Base-by-base conservation (phyloP, 2,113 vertebrate genomes). In the Condylura cristata region DNA sequence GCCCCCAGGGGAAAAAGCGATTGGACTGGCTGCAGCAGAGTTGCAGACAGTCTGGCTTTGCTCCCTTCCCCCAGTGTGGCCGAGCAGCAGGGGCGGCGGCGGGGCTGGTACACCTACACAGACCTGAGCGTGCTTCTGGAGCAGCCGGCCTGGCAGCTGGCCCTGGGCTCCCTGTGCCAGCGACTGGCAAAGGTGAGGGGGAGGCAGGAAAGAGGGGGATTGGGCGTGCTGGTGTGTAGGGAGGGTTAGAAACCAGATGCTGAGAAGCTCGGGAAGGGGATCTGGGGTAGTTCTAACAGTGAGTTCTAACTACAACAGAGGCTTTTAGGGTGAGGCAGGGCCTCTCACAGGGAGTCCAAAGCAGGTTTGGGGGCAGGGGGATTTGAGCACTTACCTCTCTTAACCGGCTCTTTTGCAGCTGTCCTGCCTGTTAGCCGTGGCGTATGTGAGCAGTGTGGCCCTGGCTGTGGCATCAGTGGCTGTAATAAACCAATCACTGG, bases 61-160 rank as follows among this genome's bases (percentile, higher is more conserved):
- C n/a, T 78, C 53, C 2, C 16, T 68, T 18, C 18, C 41, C 37
- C 12, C 97, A 99, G 99, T 20, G 99, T 99, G 93, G 99, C 99
- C 1, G 98, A 99, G 97, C 99, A 98, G 84, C 99, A 99, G 98
- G 99, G 99, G 4, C 96, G 98, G 95, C 99, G 98, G 96, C 99
- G 99, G 0, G 99, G 99, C 97, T 99, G 99, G 99, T 99, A 99
- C 89, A 99, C 99, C 41, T 99, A 99, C 98, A 99, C 99, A 0
- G 99, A 99, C 97, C 97, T 99, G 37, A 99, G 99, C 76, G 99
- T 99, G 76, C 98, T 99, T 72, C 98, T 99, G 97, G 99, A 99
- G 96, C 99, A 99, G 93, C 98, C 99, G 0, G 44, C 96, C 5
- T 99, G 99, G 99, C 99, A 98, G 91, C 98, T 99, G 10, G 98